Conservation (phyloP, 2,113 vertebrate genomes). For the Holacanthus passer region DNA sequence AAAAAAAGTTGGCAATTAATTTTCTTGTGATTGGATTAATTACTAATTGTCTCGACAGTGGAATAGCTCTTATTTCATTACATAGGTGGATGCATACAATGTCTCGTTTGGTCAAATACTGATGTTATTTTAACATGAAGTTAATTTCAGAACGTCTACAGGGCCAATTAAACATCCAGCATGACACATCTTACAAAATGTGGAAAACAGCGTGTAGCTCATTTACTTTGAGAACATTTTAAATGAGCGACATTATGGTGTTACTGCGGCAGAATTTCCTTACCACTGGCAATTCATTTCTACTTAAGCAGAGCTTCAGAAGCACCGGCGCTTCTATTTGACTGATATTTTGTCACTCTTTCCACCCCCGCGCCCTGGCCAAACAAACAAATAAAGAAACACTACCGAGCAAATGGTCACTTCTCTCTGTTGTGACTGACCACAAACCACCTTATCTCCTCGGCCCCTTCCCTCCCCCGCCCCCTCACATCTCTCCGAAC, state of each 20-base stretch:
- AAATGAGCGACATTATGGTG: not conserved
- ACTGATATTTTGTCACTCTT: constrained; percentile 26
- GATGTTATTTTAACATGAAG: not conserved
- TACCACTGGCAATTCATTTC: not conserved
- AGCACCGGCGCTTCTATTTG: constrained; percentile 1
- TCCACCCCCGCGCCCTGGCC: constrained; percentile 24
- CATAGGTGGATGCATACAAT: not conserved
- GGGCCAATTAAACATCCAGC: not conserved
- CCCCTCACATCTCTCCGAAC: constrained; percentile 36
- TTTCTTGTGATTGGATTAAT: too few species aligned
- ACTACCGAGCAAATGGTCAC: constrained; percentile 74
- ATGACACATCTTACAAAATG: not conserved
- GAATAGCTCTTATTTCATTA: constrained; percentile 12
- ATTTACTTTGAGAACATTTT: not conserved
- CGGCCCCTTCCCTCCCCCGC: constrained; percentile 37
- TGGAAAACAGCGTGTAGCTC: not conserved
- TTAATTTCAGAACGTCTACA: not conserved
- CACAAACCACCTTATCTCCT: constrained; percentile 77
- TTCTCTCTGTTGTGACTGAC: constrained; percentile 80
- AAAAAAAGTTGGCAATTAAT: too few species aligned
- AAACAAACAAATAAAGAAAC: constrained; percentile 81
- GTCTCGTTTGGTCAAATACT: not conserved
- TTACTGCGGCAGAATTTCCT: not conserved
- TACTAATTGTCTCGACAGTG: too few species aligned
- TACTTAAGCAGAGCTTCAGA: not conserved